phyloP scores from a whole-genome alignment of 2,797 vertebrate species.

The Miichthys miiuy region DNA sequence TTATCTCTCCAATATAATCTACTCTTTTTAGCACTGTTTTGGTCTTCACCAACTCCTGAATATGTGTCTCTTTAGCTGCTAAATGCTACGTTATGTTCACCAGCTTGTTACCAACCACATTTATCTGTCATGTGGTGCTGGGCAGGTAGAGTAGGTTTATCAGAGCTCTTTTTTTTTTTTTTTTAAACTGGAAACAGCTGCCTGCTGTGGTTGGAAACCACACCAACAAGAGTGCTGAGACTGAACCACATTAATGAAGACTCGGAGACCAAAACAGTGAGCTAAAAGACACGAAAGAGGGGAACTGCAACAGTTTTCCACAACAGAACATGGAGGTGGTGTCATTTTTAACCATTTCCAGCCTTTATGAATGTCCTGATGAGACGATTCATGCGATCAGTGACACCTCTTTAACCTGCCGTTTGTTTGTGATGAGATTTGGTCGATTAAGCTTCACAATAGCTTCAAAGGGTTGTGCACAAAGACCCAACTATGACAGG shows the following conservation, averaged over 20 bases:
- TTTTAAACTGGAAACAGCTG: neutral
- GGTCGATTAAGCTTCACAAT: neutral
- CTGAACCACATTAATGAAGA: neutral
- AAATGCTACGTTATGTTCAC: neutral
- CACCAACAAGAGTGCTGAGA: neutral
- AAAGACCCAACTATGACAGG: neutral
- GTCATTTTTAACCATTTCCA: neutral
- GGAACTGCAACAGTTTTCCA: neutral
- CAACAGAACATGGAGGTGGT: neutral
- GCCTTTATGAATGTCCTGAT: neutral
- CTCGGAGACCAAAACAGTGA: neutral
- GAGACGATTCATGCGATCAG: neutral
- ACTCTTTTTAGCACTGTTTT: neutral
- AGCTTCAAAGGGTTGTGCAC: neutral
- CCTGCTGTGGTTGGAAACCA: constrained; percentile 2
- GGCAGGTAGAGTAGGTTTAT: neutral
- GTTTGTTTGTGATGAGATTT: neutral
- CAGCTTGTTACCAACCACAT: neutral
- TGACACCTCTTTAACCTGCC: neutral
- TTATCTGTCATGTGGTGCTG: neutral
- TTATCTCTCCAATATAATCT: neutral
- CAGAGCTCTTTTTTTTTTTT: neutral
- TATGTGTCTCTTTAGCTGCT: neutral
- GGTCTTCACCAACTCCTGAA: neutral
- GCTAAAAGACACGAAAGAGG: neutral